Evolutionary conservation across 1,140 invertebrate species (phyloP).

Genomic region (Magallana angulata): DNA sequence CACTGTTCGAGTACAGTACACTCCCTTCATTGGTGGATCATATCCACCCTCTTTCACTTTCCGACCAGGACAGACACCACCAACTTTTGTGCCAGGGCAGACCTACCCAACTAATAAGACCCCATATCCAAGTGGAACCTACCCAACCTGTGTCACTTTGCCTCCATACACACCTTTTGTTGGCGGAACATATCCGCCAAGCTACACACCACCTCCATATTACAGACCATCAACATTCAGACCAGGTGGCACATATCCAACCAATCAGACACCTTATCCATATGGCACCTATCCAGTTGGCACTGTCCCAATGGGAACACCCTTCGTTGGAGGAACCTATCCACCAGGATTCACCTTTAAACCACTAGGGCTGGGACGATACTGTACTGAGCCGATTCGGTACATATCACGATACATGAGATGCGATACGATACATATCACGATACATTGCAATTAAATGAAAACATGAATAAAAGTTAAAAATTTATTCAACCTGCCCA

Average conservation of each 20-base stretch:
- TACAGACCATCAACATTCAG: conserved; percentile 37
- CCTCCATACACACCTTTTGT: conserved; percentile 32
- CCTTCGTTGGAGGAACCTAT: conserved; percentile 23
- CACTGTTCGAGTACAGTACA: conserved; percentile 18
- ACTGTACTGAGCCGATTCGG: too few relatives aligned
- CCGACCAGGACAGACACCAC: conserved; percentile 21
- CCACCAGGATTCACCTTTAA: conserved; percentile 40
- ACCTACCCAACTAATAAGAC: conserved; percentile 40
- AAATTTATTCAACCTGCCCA: too few relatives aligned
- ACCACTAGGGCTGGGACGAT: too few relatives aligned
- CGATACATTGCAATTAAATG: too few relatives aligned
- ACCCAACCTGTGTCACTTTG: conserved; percentile 29
- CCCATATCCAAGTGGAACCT: conserved; percentile 34
- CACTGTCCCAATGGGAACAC: conserved; percentile 42
- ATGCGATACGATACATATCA: too few relatives aligned
- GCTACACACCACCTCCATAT: conserved; percentile 40
- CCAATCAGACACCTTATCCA: conserved; percentile 33
- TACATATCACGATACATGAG: too few relatives aligned
- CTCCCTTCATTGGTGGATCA: conserved; percentile 34
- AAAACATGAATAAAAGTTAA: too few relatives aligned
- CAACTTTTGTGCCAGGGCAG: conserved; percentile 18
- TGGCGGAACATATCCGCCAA: conserved; percentile 48
- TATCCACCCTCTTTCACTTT: conserved; percentile 38
- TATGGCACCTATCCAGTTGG: conserved; percentile 28
- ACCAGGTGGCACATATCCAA: conserved; percentile 48